Evolutionary conservation across 2,113 vertebrate species (phyloP), one percentile per base, ranked within the genome.

Genomic region (Nothobranchius furzeri): DNA sequence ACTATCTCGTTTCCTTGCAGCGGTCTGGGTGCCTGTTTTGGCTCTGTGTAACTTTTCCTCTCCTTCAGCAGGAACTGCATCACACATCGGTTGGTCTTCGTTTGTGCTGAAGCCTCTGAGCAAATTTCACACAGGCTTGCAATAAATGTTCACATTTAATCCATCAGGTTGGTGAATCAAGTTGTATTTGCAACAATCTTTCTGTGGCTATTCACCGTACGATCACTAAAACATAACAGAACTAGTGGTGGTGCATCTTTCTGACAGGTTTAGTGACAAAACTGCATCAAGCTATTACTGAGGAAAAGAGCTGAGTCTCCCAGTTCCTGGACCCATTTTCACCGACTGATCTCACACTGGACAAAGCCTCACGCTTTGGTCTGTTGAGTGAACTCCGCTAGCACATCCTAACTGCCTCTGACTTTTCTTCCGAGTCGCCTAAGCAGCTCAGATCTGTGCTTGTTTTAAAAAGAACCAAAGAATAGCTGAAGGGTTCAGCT

Each of bases 181-280:
- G 48, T 7, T 54, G 55, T 42, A 36, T 61, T 43, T 17, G 48
- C 55, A 7, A 40, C 36, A 30, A 12, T 73, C 52, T 51, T 58
- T 62, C 42, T 36, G 7, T 30, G 46, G 51, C 51, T 68, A 54
- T 78, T 85, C 73, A 69, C 63, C 69, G 73, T 66, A 47, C 58
- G 47, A 42, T 64, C 55, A 51, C 58, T 89, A 87, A 88, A 75
- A 70, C 73, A 72, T 83, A 72, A 84, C 61, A 69, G 68, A 71
- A 70, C 73, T 70, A 57, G 70, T 69, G 79, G 81, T 78, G 70
- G 68, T 89, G 67, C 66, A 69, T 87, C 80, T 85, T 68, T 70
- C 75, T 82, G 85, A 87, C 88, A 88, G 87, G 73, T 86, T 86
- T 83, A 85, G 81, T 82, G 70, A 75, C 68, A 73, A 70, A 74